Evolutionary conservation across 2,113 vertebrate species (phyloP), one percentile per base, ranked within the genome.

Genomic region (Nettapus auritus): DNA sequence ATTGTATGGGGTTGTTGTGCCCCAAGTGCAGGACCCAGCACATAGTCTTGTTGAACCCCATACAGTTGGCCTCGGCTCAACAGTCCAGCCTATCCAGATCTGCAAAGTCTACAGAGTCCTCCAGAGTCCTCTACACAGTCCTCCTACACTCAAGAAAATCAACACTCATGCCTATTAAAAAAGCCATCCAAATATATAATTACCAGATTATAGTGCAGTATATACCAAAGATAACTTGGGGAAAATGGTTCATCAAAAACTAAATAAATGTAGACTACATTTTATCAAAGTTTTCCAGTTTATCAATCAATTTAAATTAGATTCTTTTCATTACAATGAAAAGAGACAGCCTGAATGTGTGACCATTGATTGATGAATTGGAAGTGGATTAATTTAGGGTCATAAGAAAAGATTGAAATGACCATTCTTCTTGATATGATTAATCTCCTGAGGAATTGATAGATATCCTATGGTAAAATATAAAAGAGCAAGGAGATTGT

Each of bases 271-370:
- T 36, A 94, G 82, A 80, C 4, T 11, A 13, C 66, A 94, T 96
- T 98, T 98, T 95, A 95, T 97, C 90, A 96, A 94, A 83, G 62
- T 75, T 97, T 93, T 78, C 82, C 59, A 93, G 74, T 93, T 97
- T 94, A 97, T 98, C 95, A 95, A 96, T 97, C 96, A 96, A 81
- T 86, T 96, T 96, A 96, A 97, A 97, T 93, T 63, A 95, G 46
- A 93, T 4, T 63, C 87, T 96, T 96, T 93, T 83, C 89, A 82
- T 86, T 93, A 90, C 40, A 87, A 26, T 73, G 40, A 89, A 66
- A 97, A 92, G 64, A 84, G n/a, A 78, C 67, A 95, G 75, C 46
- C 62, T 91, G 79, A 89, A 96, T 94, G 42, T 80, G 66, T 78
- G 76, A 83, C 85, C 16, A 5, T 36, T 95, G 88, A 97, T 70